Base-by-base conservation (phyloP, 2,797 vertebrate species). In the Ispidina picta region DNA sequence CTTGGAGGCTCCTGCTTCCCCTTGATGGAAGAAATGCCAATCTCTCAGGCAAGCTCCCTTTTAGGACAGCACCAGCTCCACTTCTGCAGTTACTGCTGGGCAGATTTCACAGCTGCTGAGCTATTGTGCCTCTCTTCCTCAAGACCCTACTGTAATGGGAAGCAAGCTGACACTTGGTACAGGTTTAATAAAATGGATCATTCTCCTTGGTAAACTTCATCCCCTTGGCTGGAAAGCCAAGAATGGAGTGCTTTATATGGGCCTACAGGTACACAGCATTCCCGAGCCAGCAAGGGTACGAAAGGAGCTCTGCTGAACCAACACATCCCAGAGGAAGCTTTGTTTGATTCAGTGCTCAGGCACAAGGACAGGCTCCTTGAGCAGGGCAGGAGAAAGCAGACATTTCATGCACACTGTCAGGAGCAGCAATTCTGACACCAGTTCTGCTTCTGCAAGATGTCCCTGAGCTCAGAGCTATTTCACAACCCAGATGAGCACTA, bases 291-390 rank as follows among this genome's bases (percentile, higher is more conserved):
- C 1, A 1, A 39, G 9, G 62, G 33, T 29, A 78, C 21, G 18
- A 68, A 0, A 1, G 7, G 52, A 84, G 69, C 46, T 63, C 21
- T 8, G 23, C 59, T 39, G 76, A 66, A 62, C 0, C 0, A 31
- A n/a, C 44, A n/a, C 39, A 48, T 92, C 80, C 68, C 69, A n/a
- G 85, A 84, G 82, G 68, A 88, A 83, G 26, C 54, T 70, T 63
- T 72, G 52, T 31, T 33, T 52, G 66, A 76, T 15, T 72, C 80
- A 8, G 18, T 6, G 31, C 81, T 80, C 66, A 63, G 87, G 56
- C 44, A 19, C 26, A 72, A 58, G n/a, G 29, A 60, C 77, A 83
- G 60, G n/a, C 73, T 92, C 83, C 71, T 86, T 35, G 58, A 66
- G 63, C 28, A 18, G 0, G 1, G 74, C 1, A 52, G 41, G 59